These are phyloP conservation scores for Morpho achilles DNA, from an alignment of 2,888 invertebrate genomes.

Conservation along the genomic window DNA sequence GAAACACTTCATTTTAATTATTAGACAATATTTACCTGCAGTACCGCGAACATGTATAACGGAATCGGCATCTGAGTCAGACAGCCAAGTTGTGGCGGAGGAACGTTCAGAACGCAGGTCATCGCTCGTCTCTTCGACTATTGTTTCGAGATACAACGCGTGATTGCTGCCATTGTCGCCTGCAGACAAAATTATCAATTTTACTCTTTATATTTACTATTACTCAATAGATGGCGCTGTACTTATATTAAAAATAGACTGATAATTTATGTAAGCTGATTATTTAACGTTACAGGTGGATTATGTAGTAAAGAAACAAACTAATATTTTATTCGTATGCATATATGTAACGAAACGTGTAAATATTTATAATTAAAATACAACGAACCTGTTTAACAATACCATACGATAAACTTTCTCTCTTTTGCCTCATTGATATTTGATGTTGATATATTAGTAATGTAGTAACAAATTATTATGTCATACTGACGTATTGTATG, in stretches of 20 bases:
- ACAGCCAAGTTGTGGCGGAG: constrained; percentile 80
- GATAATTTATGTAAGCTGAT: background rate
- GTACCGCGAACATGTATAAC: constrained; percentile 84
- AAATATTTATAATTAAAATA: too few relatives aligned
- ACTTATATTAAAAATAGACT: background rate
- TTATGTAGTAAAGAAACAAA: too few relatives aligned
- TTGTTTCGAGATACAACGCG: constrained; percentile 89
- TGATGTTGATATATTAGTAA: constrained; percentile 35
- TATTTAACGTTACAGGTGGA: background rate
- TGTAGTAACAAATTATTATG: constrained; percentile 19
- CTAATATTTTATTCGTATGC: too few relatives aligned
- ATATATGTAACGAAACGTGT: too few relatives aligned
- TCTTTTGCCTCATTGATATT: constrained; percentile 35
- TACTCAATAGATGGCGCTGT: constrained; percentile 43
- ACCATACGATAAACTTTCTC: constrained; percentile 40
- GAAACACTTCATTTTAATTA: background rate
- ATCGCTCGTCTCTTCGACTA: constrained; percentile 93
- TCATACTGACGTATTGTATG: background rate
- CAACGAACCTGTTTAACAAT: too few relatives aligned
- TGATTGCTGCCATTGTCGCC: constrained; percentile 75
- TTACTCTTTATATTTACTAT: constrained; percentile 17
- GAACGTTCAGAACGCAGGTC: constrained; percentile 87
- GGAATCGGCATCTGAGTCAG: constrained; percentile 90
- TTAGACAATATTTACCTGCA: constrained; percentile 42
- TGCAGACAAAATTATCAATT: constrained; percentile 37